Base-by-base conservation (phyloP, 2,797 vertebrate genomes). In the Sebastes itinus region DNA sequence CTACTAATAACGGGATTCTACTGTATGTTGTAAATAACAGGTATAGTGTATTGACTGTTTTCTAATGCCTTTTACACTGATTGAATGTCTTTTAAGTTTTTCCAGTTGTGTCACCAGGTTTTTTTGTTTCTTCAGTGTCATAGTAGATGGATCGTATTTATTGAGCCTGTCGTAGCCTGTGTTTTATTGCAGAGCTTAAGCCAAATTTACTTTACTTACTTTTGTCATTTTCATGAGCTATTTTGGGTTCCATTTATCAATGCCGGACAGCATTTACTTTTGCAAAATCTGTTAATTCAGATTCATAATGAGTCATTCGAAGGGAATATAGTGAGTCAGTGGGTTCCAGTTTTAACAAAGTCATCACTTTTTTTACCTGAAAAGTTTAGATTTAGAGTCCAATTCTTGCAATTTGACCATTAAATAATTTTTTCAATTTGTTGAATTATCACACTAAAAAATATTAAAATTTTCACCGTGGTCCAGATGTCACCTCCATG, bases 31-130 rank as follows among this genome's bases (percentile, higher is more conserved):
- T 86, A 83, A 78, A 88, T 86, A 87, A 54, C 58, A 35, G 0
- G 20, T 54, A 9, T 54, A 54, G 46, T 61, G 38, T 68, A 11
- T 22, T 56, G 66, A 70, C 75, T 77, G 67, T 79, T 90, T 92
- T 91, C 63, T 88, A 83, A 78, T 18, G 64, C 63, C 58, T 88
- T 90, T 85, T 84, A 82, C 81, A 82, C 71, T 46, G 28, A 83
- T 13, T 67, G 27, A 71, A 66, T 42, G 56, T 42, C n/a, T 73
- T 54, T 55, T n/a, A 2, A 7, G 6, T 55, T 60, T 68, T 14
- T 52, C 42, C 5, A 49, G 1, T 25, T 25, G 14, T 60, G 42
- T 62, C 20, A 46, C 20, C 22, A 32, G 12, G 7, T 59, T 10
- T 68, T 35, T 25, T 18, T 32, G 20, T 77, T 78, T 59, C 32